Evolutionary conservation across 2,113 vertebrate species (phyloP).

Genomic region (Marmota monax): DNA sequence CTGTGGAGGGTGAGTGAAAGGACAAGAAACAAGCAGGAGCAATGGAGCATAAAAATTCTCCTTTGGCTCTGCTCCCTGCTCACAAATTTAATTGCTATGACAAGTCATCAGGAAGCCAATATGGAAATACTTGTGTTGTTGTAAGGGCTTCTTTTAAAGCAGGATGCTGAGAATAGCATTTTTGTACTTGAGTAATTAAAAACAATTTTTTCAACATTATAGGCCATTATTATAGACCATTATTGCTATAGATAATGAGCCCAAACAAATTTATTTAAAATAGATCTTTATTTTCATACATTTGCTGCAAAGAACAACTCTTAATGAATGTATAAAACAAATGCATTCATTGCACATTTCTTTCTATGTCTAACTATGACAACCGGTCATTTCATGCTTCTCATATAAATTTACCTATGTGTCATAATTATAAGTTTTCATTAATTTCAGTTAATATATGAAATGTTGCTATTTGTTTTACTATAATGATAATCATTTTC

Average conservation of each 20-base stretch:
- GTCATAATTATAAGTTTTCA: not conserved
- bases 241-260: not conserved
- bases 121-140: not conserved
- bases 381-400: not conserved
- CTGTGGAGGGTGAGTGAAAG: not conserved
- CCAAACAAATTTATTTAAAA: not conserved
- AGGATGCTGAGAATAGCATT: not conserved
- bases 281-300: not conserved
- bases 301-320: not conserved
- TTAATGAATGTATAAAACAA: not conserved
- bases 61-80: not conserved
- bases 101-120: not conserved
- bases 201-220: not conserved
- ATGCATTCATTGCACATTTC: not conserved
- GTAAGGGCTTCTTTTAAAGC: not conserved
- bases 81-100: not conserved
- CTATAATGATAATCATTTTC: not conserved
- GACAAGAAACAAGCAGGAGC: not conserved
- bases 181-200: not conserved
- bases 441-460: not conserved
- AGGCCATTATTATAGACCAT: not conserved
- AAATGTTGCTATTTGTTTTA: not conserved
- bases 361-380: not conserved
- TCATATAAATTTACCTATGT: not conserved
- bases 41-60: not conserved